These are phyloP conservation scores for Cranoglanis bouderius DNA, from an alignment of 2,113 vertebrate genomes.

Conservation along the genomic window DNA sequence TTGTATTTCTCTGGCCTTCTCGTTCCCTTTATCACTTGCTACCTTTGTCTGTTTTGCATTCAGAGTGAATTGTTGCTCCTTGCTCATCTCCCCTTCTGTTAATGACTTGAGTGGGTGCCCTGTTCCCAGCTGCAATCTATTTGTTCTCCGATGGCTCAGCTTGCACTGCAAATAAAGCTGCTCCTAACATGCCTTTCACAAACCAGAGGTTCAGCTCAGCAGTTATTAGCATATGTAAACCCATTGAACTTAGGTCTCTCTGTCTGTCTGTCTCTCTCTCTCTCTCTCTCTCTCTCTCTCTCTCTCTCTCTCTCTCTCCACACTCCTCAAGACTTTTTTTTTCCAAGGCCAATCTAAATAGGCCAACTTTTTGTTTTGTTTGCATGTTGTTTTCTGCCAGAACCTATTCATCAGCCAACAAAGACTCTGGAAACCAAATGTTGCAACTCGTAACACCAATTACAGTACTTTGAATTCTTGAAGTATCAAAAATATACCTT, in stretches of 20 bases:
- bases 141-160: constrained; percentile 34
- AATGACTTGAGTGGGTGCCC: constrained; percentile 39
- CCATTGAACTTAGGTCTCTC: neutral
- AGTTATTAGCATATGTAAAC: constrained; percentile 24
- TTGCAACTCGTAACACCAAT: neutral
- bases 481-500: constrained; percentile 7
- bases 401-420: constrained; percentile 31
- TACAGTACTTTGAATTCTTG: neutral
- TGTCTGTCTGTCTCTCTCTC: neutral
- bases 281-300: neutral
- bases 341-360: constrained; percentile 7
- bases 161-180: constrained; percentile 32
- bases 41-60: constrained; percentile 38
- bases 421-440: neutral
- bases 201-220: constrained; percentile 33
- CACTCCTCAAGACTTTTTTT: neutral
- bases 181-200: constrained; percentile 1
- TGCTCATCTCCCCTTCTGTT: constrained; percentile 29
- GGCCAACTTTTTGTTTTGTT: neutral
- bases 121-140: constrained; percentile 35
- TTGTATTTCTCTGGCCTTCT: neutral
- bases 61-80: constrained; percentile 33
- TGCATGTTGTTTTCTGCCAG: constrained; percentile 23
- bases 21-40: neutral
- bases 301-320: neutral